A percentile compares a stretch with the other conserved stretches of the same genome.
Conservation (phyloP, 2,113 vertebrate genomes). For the Percina caprodes region DNA sequence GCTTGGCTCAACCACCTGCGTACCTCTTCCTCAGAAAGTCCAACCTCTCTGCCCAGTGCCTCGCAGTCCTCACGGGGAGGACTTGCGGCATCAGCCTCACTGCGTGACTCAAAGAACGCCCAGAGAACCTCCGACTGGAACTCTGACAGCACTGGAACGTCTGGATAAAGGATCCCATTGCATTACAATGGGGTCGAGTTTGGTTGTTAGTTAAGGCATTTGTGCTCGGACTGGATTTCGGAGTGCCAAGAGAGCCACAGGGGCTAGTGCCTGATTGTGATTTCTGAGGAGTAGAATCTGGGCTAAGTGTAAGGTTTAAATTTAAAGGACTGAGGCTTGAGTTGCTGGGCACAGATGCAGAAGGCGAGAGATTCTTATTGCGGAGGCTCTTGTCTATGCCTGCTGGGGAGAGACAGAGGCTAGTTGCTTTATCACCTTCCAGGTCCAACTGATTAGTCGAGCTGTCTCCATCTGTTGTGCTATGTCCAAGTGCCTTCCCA, state of each 20-base stretch:
- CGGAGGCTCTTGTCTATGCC: constrained; percentile 66
- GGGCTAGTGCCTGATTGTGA: constrained; percentile 73
- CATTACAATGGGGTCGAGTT: constrained; percentile 54
- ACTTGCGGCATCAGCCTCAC: constrained; percentile 81
- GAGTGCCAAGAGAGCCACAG: constrained; percentile 62
- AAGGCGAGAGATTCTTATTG: constrained; percentile 74
- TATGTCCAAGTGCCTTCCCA: constrained; percentile 53
- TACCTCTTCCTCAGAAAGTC: constrained; percentile 82
- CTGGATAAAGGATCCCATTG: constrained; percentile 55
- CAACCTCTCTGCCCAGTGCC: constrained; percentile 83
- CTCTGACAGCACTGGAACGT: constrained; percentile 79
- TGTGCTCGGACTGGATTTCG: constrained; percentile 68
- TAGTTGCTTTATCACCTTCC: constrained; percentile 71
- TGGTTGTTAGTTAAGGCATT: constrained; percentile 76
- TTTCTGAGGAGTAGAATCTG: constrained; percentile 79
- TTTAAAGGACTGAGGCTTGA: constrained; percentile 73
- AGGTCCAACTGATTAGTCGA: constrained; percentile 63
- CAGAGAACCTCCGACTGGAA: constrained; percentile 86
- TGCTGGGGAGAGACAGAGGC: constrained; percentile 67
- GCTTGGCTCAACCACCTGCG: constrained; percentile 82
- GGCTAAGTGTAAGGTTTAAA: constrained; percentile 79
- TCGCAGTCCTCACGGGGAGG: constrained; percentile 85
- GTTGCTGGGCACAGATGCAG: constrained; percentile 74
- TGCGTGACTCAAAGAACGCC: constrained; percentile 85
- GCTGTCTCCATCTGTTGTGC: constrained; percentile 67